Conservation (phyloP, 2,113 vertebrate species). For the Rhynchopsitta pachyrhyncha region DNA sequence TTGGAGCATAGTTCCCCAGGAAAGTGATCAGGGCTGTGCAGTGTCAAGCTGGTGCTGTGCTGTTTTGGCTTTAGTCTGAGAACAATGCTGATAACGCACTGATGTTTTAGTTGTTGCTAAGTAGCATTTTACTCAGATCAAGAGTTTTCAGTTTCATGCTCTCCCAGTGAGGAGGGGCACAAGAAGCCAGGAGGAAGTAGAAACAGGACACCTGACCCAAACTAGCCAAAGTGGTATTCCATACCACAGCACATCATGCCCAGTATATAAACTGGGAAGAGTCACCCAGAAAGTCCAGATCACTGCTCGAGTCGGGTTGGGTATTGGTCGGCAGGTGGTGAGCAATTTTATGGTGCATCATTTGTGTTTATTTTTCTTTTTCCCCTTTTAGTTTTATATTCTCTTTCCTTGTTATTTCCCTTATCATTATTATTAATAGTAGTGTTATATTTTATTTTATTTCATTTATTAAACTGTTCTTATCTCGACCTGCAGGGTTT, state of each 20-base stretch:
- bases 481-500: background rate
- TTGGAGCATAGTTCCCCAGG: background rate
- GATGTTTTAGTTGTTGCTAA: background rate
- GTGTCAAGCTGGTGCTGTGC: background rate
- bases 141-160: background rate
- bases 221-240: background rate
- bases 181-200: background rate
- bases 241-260: background rate
- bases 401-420: background rate
- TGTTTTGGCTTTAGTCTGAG: background rate
- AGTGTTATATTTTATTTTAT: background rate
- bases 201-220: background rate
- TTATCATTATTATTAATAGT: background rate
- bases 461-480: background rate
- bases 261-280: background rate
- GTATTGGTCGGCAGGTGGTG: fast-evolving
- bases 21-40: background rate
- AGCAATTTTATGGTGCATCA: background rate
- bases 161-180: background rate
- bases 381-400: background rate
- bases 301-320: background rate
- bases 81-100: background rate
- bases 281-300: background rate
- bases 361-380: background rate
- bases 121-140: background rate